A percentile compares a stretch with the other conserved stretches of the same genome.
phyloP scores from a whole-genome alignment of 1,140 invertebrate genomes.

The Sminthurides bifidus region DNA sequence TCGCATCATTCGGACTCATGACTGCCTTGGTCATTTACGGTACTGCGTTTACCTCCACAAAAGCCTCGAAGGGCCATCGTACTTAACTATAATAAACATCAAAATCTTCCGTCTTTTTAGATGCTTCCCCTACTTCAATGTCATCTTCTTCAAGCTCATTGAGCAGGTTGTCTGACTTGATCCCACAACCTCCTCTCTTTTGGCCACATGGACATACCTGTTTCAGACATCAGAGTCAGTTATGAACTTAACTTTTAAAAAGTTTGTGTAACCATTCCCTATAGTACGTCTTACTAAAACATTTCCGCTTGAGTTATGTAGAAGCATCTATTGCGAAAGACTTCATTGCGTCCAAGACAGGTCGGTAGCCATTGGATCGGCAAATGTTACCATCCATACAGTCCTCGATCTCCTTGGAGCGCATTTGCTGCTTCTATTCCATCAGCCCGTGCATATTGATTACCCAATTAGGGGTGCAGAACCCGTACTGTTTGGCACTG shows the following conservation, averaged over 20 bases:
- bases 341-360: slow-evolving; percentile 55
- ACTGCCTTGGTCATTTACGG: neutral
- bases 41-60: slow-evolving; percentile 1
- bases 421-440: neutral
- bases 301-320: slow-evolving; percentile 32
- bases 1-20: slow-evolving; percentile 16
- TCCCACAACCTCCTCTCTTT: too few relatives aligned
- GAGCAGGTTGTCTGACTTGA: too few relatives aligned
- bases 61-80: slow-evolving; percentile 5
- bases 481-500: slow-evolving; percentile 68
- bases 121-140: neutral
- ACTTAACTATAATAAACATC: slow-evolving; percentile 17
- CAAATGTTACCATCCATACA: slow-evolving; percentile 65
- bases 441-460: slow-evolving; percentile 67
- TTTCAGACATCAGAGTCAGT: neutral
- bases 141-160: neutral
- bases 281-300: slow-evolving; percentile 21
- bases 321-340: slow-evolving; percentile 37
- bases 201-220: neutral
- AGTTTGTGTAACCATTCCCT: neutral
- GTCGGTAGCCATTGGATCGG: slow-evolving; percentile 73
- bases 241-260: neutral
- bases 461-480: slow-evolving; percentile 67
- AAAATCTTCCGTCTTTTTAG: neutral
- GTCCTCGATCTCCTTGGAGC: slow-evolving; percentile 1